Conservation (phyloP, 2,797 vertebrate species). For the Liasis olivaceus region DNA sequence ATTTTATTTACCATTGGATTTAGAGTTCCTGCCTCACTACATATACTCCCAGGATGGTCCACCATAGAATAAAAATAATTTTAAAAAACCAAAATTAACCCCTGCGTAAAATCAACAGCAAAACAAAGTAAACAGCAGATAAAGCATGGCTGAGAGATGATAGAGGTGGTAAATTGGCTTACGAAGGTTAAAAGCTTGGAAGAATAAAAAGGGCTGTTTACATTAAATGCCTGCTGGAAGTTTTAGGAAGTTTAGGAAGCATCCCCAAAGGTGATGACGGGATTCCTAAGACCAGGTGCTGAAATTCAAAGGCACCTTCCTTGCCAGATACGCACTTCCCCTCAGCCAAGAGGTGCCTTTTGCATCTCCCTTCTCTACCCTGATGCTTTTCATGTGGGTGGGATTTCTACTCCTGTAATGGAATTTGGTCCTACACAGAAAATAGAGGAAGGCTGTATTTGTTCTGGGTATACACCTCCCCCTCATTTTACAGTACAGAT, state of each 20-base stretch:
- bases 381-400: neutral
- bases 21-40: no score
- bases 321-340: neutral
- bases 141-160: neutral
- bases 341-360: neutral
- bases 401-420: neutral
- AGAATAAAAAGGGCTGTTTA: neutral
- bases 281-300: neutral
- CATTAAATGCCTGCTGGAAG: neutral
- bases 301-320: neutral
- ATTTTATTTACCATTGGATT: neutral
- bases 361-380: neutral
- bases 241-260: neutral
- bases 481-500: neutral
- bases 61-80: neutral
- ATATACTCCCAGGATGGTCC: neutral
- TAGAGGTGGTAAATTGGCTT: neutral
- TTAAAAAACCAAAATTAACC: neutral
- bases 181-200: neutral
- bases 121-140: neutral
- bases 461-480: neutral
- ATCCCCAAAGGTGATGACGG: neutral
- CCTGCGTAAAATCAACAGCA: neutral
- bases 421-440: neutral
- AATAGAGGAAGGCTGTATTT: neutral